Percentiles rank a stretch among this genome's conserved stretches.
Evolutionary conservation across 2,113 vertebrate genomes (phyloP).

Genomic region (Phylloscopus whistleri): DNA sequence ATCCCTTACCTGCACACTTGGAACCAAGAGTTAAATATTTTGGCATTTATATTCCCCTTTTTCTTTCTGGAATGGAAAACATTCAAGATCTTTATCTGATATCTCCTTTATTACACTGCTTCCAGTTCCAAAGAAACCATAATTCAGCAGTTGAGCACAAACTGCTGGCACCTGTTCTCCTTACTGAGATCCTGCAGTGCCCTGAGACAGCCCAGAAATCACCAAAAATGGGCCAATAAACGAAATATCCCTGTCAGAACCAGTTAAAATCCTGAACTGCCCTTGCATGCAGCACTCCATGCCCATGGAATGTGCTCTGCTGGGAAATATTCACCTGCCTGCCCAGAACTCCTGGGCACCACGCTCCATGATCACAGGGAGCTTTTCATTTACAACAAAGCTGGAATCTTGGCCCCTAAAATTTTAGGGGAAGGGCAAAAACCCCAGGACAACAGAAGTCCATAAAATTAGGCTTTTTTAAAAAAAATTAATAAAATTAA

Average conservation of each 20-base stretch:
- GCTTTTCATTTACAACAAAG: background rate
- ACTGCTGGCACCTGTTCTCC: background rate
- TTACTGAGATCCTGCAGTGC: background rate
- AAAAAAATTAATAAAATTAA: background rate
- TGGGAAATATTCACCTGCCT: background rate
- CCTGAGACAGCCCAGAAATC: background rate
- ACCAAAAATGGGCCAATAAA: background rate
- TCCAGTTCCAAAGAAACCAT: background rate
- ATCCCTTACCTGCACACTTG: background rate
- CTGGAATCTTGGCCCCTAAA: background rate
- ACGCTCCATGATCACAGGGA: accelerated
- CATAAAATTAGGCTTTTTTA: background rate
- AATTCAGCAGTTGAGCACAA: background rate
- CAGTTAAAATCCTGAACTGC: background rate
- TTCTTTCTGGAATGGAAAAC: background rate
- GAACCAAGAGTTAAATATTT: background rate
- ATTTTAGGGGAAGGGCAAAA: background rate
- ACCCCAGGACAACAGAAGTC: background rate
- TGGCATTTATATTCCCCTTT: background rate
- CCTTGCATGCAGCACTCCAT: accelerated
- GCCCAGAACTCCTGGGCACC: background rate
- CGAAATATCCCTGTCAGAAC: background rate
- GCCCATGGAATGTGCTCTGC: background rate
- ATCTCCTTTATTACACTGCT: background rate
- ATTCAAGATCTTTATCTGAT: background rate